phyloP scores from a whole-genome alignment of 2,113 vertebrate species.

The Taurulus bubalis region DNA sequence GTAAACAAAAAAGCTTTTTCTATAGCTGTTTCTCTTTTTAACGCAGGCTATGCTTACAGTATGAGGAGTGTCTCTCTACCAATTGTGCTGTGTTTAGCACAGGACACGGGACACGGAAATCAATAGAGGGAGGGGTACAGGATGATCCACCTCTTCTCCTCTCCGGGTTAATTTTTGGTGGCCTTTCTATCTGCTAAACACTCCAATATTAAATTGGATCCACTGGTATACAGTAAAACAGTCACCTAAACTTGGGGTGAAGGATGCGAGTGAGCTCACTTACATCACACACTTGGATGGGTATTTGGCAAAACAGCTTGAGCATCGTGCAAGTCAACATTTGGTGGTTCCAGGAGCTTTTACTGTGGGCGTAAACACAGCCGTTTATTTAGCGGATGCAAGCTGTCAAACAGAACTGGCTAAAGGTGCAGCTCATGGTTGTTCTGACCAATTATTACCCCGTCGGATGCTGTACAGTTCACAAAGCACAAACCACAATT shows the following conservation, averaged over 20 bases:
- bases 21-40: not conserved
- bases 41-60: not conserved
- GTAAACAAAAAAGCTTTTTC: slow-evolving; percentile 11
- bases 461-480: not conserved
- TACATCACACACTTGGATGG: not conserved
- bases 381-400: slow-evolving; percentile 2
- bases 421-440: not conserved
- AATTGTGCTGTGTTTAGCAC: slow-evolving; percentile 49
- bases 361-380: not conserved
- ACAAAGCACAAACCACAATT: not conserved
- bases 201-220: slow-evolving; percentile 45
- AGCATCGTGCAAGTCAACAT: slow-evolving; percentile 8
- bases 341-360: not conserved
- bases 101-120: slow-evolving; percentile 60
- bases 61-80: slow-evolving; percentile 20
- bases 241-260: slow-evolving; percentile 6
- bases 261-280: not conserved
- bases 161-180: slow-evolving; percentile 18
- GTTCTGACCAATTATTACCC: not conserved
- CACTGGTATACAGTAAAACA: slow-evolving; percentile 20
- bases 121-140: slow-evolving; percentile 55
- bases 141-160: slow-evolving; percentile 50
- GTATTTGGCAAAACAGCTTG: slow-evolving; percentile 4
- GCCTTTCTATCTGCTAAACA: slow-evolving; percentile 28
- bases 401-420: slow-evolving; percentile 4